These are phyloP conservation scores for Fragariocoptes setiger DNA, from an alignment of 1,140 invertebrate species.

Conservation along the genomic window DNA sequence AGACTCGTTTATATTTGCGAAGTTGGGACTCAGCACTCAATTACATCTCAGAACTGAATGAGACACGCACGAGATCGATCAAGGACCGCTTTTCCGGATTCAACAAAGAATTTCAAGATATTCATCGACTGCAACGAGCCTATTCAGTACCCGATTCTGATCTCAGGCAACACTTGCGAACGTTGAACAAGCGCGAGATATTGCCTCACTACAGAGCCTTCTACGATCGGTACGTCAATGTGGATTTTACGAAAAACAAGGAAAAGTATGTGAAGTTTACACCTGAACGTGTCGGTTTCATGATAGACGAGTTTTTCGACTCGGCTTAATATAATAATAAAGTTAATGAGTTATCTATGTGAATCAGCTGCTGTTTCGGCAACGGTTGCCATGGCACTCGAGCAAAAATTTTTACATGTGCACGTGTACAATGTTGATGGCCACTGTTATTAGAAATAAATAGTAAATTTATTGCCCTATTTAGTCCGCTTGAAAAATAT, in stretches of 20 bases:
- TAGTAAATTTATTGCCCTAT: too few relatives aligned
- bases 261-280: conserved; percentile 79
- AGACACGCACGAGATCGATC: conserved; percentile 46
- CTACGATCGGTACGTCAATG: conserved; percentile 16
- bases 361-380: too few relatives aligned
- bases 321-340: conserved; percentile 23
- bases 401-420: too few relatives aligned
- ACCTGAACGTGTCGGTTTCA: conserved; percentile 39
- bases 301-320: conserved; percentile 57
- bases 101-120: conserved; percentile 78
- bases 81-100: conserved; percentile 77
- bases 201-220: conserved; percentile 37
- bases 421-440: too few relatives aligned
- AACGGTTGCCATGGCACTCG: too few relatives aligned
- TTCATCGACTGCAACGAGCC: conserved; percentile 40
- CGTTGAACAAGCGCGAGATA: conserved; percentile 51
- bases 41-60: conserved; percentile 25
- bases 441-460: too few relatives aligned
- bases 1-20: conserved; percentile 39
- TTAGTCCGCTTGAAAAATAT: too few relatives aligned
- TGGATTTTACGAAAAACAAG: conserved; percentile 62
- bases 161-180: conserved; percentile 40
- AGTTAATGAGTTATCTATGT: too few relatives aligned
- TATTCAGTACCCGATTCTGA: conserved; percentile 76
- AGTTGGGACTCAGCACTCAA: conserved; percentile 51